These are phyloP conservation scores for Lucilia cuprina DNA, from an alignment of 1,140 invertebrate genomes.

Conservation along the genomic window DNA sequence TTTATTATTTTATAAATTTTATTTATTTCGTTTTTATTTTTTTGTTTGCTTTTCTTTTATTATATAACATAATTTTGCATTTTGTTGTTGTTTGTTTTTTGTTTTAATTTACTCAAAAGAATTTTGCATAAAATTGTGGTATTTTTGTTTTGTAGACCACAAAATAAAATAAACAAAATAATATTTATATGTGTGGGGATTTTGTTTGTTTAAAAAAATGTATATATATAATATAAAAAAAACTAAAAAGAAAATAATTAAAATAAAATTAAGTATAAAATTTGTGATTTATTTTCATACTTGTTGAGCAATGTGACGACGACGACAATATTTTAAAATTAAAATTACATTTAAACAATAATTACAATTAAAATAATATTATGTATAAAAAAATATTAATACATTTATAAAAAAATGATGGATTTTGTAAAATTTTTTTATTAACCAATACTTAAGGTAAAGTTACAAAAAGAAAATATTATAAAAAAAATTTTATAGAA, in stretches of 20 bases:
- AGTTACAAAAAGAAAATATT: not conserved
- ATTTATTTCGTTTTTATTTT: conserved; percentile 34
- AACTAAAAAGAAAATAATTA: not conserved
- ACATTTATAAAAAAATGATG: not conserved
- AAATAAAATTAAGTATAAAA: conserved; percentile 27
- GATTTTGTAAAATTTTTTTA: conserved; percentile 1
- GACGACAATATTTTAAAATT: not conserved
- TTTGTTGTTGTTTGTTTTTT: not conserved
- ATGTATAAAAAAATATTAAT: conserved; percentile 10
- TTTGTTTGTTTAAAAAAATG: conserved; percentile 22
- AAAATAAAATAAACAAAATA: conserved; percentile 1
- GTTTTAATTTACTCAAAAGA: conserved; percentile 13
- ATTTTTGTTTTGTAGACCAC: not conserved
- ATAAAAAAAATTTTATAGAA: not conserved
- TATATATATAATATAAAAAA: conserved; percentile 23
- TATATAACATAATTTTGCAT: conserved; percentile 31
- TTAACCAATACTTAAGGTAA: conserved; percentile 29
- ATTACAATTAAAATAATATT: conserved; percentile 22
- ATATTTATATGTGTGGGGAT: not conserved
- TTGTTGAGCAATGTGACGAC: conserved; percentile 11
- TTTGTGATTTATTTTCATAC: not conserved
- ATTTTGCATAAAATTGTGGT: conserved; percentile 23
- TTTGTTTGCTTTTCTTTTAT: not conserved
- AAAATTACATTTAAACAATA: conserved; percentile 23
- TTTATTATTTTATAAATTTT: conserved; percentile 36